Percentiles rank a stretch among this genome's conserved stretches.
phyloP scores from a whole-genome alignment of 2,797 vertebrate genomes.

The Sebastes iracundus region DNA sequence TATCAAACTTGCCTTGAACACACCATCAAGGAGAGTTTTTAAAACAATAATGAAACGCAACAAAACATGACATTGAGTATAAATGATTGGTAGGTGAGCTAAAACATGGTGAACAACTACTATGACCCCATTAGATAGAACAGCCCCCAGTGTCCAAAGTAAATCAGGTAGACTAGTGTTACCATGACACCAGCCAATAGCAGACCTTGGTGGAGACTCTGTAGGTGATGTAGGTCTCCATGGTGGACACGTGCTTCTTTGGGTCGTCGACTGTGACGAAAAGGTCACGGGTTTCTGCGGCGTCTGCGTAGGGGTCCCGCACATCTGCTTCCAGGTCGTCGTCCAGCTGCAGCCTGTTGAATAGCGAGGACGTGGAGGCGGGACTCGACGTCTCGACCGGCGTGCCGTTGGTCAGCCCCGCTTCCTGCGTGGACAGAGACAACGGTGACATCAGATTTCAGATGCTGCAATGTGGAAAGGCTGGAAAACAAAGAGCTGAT shows the following conservation, averaged over 20 bases:
- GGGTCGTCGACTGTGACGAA: conserved; percentile 97
- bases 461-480: neutral
- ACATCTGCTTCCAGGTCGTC: conserved; percentile 90
- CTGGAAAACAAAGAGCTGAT: conserved; percentile 50
- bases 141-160: too few species aligned
- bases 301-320: conserved; percentile 86
- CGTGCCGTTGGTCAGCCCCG: conserved; percentile 91
- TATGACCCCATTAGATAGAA: neutral
- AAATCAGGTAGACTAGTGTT: neutral
- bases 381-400: conserved; percentile 92
- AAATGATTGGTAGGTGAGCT: neutral
- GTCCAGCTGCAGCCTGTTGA: conserved; percentile 94
- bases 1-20: neutral
- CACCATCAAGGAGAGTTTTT: neutral
- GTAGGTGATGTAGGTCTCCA: conserved; percentile 99
- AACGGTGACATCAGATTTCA: neutral
- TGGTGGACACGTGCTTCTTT: conserved; percentile 97
- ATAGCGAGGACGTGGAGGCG: conserved; percentile 91
- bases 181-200: conserved; percentile 9
- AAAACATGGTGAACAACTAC: neutral
- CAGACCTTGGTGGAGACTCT: conserved; percentile 95
- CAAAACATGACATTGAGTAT: neutral
- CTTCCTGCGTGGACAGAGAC: conserved; percentile 81
- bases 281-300: conserved; percentile 89
- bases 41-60: neutral